Percentiles rank a stretch among this genome's conserved stretches.
phyloP scores from a whole-genome alignment of 2,113 vertebrate species.

The Heptranchias perlo region DNA sequence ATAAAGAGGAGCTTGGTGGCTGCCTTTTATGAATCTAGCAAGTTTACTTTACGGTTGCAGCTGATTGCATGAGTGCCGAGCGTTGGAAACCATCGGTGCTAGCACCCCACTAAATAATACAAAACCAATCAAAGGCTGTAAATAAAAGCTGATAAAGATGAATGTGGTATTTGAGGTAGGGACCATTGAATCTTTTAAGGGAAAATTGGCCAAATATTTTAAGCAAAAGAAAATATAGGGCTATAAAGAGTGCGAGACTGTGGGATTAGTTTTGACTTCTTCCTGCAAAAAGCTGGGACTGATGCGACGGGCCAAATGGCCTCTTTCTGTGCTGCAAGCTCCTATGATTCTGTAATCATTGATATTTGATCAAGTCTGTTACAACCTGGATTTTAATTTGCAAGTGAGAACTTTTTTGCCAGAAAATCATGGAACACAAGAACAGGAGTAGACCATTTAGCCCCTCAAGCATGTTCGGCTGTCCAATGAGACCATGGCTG shows the following conservation, averaged over 20 bases:
- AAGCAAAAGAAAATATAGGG: background rate
- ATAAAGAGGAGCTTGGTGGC: background rate
- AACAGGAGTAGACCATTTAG: too few relatives aligned
- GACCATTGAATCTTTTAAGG: background rate
- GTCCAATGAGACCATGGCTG: too few relatives aligned
- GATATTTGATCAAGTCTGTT: too few relatives aligned
- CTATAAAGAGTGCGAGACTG: too few relatives aligned
- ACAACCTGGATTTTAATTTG: too few relatives aligned
- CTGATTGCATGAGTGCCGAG: background rate
- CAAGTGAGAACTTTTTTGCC: background rate
- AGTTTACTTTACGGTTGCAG: background rate
- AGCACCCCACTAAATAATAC: background rate
- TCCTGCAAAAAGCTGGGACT: background rate
- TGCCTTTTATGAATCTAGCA: background rate
- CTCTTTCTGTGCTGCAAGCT: too few relatives aligned
- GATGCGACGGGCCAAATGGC: background rate
- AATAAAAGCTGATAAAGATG: background rate
- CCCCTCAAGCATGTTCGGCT: too few relatives aligned
- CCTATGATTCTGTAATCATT: too few relatives aligned
- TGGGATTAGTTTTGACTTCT: background rate
- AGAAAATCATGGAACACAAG: too few relatives aligned
- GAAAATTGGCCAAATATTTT: background rate
- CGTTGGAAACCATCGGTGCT: background rate
- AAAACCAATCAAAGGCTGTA: background rate
- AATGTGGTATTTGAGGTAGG: background rate